Evolutionary conservation across 2,113 vertebrate genomes (phyloP).

Genomic region (Periophthalmus modestus): DNA sequence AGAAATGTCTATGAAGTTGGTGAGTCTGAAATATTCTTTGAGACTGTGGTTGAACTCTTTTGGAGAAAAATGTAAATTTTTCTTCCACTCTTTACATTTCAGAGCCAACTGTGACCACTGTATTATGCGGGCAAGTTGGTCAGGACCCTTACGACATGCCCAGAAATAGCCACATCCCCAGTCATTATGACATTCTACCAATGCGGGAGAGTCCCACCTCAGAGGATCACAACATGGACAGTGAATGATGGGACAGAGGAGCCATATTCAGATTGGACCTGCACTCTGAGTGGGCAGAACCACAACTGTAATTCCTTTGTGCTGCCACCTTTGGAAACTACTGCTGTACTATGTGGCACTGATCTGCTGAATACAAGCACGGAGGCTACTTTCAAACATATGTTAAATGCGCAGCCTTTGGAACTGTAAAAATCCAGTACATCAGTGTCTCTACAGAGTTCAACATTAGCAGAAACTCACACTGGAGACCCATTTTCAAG

Average conservation of each 20-base stretch:
- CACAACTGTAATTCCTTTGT: constrained; percentile 20
- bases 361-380: neutral
- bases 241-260: constrained; percentile 77
- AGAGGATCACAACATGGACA: constrained; percentile 61
- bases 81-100: constrained; percentile 53
- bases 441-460: constrained; percentile 31
- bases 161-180: constrained; percentile 96
- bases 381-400: constrained; percentile 8
- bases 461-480: neutral
- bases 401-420: constrained; percentile 29
- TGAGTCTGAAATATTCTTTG: constrained; percentile 51
- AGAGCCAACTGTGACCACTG: constrained; percentile 87
- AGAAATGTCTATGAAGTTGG: constrained; percentile 94
- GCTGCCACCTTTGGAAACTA: constrained; percentile 25
- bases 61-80: neutral
- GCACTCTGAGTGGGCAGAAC: constrained; percentile 28
- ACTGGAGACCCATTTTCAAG: neutral
- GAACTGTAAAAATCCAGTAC: constrained; percentile 17
- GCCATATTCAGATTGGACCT: constrained; percentile 38
- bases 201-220: constrained; percentile 84
- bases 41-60: neutral
- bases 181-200: constrained; percentile 93
- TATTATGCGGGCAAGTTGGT: constrained; percentile 76
- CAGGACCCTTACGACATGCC: constrained; percentile 94
- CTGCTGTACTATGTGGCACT: constrained; percentile 32